A percentile compares a stretch with the other conserved stretches of the same genome.
Evolutionary conservation across 2,888 invertebrate species (phyloP).

Genomic region (Pheosia gnoma): DNA sequence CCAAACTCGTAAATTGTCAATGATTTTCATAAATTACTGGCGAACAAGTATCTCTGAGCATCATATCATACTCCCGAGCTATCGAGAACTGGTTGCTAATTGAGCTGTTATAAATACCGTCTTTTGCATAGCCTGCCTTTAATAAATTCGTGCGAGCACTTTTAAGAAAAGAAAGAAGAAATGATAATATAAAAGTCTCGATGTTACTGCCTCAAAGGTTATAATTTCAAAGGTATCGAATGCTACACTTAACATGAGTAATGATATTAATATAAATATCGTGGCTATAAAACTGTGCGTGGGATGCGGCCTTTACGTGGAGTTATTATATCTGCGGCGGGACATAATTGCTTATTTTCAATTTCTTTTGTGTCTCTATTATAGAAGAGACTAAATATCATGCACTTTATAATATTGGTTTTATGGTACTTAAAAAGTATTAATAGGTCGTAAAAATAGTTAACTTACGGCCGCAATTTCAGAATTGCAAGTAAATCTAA

Average conservation of each 20-base stretch:
- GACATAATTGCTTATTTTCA: slow-evolving; percentile 40
- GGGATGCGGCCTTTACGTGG: slow-evolving; percentile 34
- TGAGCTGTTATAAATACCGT: slow-evolving; percentile 58
- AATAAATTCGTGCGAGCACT: slow-evolving; percentile 38
- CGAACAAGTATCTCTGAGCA: slow-evolving; percentile 43
- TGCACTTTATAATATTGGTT: slow-evolving; percentile 12
- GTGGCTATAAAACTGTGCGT: slow-evolving; percentile 49
- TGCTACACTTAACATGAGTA: slow-evolving; percentile 63
- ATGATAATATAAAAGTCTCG: neutral
- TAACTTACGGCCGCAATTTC: no score
- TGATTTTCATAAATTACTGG: slow-evolving; percentile 61
- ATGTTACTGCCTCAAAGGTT: slow-evolving; percentile 46
- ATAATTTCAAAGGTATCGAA: slow-evolving; percentile 57
- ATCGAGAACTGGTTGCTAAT: slow-evolving; percentile 55
- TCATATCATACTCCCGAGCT: slow-evolving; percentile 37
- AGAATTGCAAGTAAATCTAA: no score
- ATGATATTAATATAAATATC: slow-evolving; percentile 55
- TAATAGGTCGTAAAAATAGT: neutral
- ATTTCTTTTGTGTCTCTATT: slow-evolving; percentile 30
- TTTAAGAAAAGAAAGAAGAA: slow-evolving; percentile 31
- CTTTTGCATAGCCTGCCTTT: slow-evolving; percentile 44
- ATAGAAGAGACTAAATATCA: slow-evolving; percentile 25
- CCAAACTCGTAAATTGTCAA: slow-evolving; percentile 46
- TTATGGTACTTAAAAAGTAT: neutral
- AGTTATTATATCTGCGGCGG: slow-evolving; percentile 18